Evolutionary conservation across 1,140 invertebrate genomes (phyloP).

Genomic region (Eupristina koningsbergeri): DNA sequence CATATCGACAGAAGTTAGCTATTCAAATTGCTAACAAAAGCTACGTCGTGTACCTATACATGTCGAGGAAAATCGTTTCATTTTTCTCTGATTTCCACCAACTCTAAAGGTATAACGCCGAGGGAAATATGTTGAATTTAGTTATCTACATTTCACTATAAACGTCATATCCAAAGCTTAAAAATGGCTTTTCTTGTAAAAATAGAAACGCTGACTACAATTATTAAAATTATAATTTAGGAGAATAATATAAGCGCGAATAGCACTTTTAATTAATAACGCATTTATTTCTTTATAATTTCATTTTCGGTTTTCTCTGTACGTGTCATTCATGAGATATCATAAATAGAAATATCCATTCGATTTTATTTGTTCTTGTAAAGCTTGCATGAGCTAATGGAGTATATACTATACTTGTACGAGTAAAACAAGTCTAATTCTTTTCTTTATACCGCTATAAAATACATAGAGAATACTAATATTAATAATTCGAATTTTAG

Average conservation of each 20-base stretch:
- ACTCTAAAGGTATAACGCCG: not conserved
- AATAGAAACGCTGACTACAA: not conserved
- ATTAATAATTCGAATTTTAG: not conserved
- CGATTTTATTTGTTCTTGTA: not conserved
- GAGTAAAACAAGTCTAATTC: not conserved
- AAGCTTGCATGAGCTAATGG: not conserved
- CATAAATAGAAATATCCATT: not conserved
- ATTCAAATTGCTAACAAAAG: not conserved
- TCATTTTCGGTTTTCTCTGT: not conserved
- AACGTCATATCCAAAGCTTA: not conserved
- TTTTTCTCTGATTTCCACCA: constrained; percentile 41
- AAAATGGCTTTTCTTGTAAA: not conserved
- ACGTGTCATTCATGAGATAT: not conserved
- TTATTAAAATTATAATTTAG: not conserved
- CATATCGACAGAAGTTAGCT: not conserved
- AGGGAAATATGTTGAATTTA: not conserved
- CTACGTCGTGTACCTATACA: too few relatives aligned
- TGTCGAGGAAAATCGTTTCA: not conserved
- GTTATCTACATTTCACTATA: not conserved
- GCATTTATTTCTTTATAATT: not conserved
- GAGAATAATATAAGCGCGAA: not conserved
- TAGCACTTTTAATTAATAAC: not conserved
- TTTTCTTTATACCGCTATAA: not conserved
- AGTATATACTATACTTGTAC: not conserved
- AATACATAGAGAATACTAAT: not conserved